Percentiles rank a stretch among this genome's conserved stretches.
phyloP scores from a whole-genome alignment of 2,797 vertebrate species.

The Fringilla coelebs region DNA sequence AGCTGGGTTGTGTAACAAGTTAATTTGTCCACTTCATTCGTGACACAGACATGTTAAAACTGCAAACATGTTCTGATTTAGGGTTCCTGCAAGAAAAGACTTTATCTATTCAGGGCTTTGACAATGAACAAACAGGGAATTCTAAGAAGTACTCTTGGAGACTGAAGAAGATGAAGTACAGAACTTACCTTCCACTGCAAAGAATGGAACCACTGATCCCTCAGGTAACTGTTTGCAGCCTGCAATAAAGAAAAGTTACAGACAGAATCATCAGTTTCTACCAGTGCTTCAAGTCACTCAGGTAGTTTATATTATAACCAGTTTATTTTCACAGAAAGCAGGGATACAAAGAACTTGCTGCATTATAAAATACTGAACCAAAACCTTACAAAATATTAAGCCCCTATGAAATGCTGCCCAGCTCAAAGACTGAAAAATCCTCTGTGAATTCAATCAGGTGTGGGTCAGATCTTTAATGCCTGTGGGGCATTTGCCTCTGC shows the following conservation, averaged over 20 bases:
- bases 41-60: neutral
- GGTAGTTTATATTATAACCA: neutral
- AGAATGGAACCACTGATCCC: slow-evolving; percentile 99
- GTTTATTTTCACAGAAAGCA: neutral
- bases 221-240: slow-evolving; percentile 98
- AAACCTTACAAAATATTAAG: neutral
- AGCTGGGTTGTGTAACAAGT: neutral
- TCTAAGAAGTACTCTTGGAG: neutral
- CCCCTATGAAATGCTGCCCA: neutral
- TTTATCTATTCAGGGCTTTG: neutral
- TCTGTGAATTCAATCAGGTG: neutral
- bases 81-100: neutral
- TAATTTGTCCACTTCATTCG: neutral
- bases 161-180: neutral
- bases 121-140: neutral
- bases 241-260: slow-evolving; percentile 69
- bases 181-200: slow-evolving; percentile 97
- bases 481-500: neutral
- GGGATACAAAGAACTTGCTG: neutral
- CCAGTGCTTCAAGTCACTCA: neutral
- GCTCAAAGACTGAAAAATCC: neutral
- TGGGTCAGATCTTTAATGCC: neutral
- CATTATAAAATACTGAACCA: neutral
- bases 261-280: slow-evolving; percentile 21
- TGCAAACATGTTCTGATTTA: neutral